Percentiles rank a stretch among this genome's conserved stretches.
Conservation (phyloP, 2,888 invertebrate species). For the Hypercompe scribonia region DNA sequence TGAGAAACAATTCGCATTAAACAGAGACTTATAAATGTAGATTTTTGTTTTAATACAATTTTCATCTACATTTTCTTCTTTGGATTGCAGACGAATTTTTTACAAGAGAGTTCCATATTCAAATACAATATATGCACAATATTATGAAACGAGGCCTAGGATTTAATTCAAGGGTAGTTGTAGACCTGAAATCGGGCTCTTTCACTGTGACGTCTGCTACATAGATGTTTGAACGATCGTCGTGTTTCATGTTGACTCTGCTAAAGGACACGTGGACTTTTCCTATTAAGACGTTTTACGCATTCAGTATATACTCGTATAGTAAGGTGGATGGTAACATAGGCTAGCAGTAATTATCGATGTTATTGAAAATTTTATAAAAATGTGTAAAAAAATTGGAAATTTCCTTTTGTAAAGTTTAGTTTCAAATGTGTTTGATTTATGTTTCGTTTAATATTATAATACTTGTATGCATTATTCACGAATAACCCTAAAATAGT, state of each 20-base stretch:
- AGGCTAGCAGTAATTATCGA: background rate
- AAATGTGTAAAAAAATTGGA: too few relatives aligned
- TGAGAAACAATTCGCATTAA: slow-evolving; percentile 23
- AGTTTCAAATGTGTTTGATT: too few relatives aligned
- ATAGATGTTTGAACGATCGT: background rate
- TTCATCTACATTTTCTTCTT: slow-evolving; percentile 26
- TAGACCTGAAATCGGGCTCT: background rate
- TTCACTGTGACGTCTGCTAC: background rate
- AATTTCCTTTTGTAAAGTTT: too few relatives aligned
- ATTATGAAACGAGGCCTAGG: background rate
- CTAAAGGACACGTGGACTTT: background rate
- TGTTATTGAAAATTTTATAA: background rate
- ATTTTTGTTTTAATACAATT: slow-evolving; percentile 15
- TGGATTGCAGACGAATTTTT: slow-evolving; percentile 25
- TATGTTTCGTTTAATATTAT: too few relatives aligned
- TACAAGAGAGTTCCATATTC: slow-evolving; percentile 42
- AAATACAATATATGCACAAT: slow-evolving; percentile 30
- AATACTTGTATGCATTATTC: background rate
- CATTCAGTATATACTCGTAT: background rate
- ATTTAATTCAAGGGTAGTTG: background rate
- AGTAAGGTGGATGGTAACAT: too few relatives aligned
- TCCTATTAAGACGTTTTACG: background rate
- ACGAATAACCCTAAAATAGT: background rate
- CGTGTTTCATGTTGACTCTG: background rate
- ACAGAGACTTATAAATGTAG: slow-evolving; percentile 44